Percentiles rank a stretch among this genome's conserved stretches.
Conservation (phyloP, 2,797 vertebrate species). For the Sphenodon punctatus region DNA sequence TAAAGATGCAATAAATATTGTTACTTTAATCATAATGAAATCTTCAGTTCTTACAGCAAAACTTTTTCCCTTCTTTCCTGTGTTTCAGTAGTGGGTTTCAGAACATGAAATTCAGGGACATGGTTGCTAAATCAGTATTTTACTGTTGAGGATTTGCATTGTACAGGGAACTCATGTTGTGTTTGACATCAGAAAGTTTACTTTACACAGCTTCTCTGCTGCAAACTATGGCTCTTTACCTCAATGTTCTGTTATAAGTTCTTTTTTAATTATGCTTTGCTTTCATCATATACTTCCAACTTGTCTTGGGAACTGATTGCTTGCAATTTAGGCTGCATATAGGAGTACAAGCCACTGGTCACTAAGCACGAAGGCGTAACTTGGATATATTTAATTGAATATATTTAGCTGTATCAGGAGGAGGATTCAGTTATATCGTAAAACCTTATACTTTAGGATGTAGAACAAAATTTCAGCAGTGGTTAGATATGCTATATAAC, state of each 20-base stretch:
- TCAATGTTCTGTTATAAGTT: constrained; percentile 59
- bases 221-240: constrained; percentile 26
- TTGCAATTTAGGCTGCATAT: background rate
- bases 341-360: constrained; percentile 5
- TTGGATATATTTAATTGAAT: constrained; percentile 33
- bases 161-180: constrained; percentile 31
- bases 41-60: constrained; percentile 66
- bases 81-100: constrained; percentile 63
- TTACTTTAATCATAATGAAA: constrained; percentile 68
- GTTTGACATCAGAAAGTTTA: constrained; percentile 42
- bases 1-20: constrained; percentile 75
- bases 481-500: constrained; percentile 56
- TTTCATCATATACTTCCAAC: constrained; percentile 23
- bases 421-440: constrained; percentile 38
- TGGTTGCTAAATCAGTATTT: constrained; percentile 25
- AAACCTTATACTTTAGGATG: background rate
- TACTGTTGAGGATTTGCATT: constrained; percentile 31
- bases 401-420: constrained; percentile 22
- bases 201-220: constrained; percentile 8
- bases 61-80: constrained; percentile 44
- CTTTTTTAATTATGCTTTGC: constrained; percentile 38
- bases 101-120: constrained; percentile 50
- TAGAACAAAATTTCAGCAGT: constrained; percentile 37
- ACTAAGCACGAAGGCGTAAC: constrained; percentile 22
- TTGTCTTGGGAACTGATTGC: constrained; percentile 28